Base-by-base conservation (phyloP, 1,140 invertebrate species). In the Saxidomus purpurata region DNA sequence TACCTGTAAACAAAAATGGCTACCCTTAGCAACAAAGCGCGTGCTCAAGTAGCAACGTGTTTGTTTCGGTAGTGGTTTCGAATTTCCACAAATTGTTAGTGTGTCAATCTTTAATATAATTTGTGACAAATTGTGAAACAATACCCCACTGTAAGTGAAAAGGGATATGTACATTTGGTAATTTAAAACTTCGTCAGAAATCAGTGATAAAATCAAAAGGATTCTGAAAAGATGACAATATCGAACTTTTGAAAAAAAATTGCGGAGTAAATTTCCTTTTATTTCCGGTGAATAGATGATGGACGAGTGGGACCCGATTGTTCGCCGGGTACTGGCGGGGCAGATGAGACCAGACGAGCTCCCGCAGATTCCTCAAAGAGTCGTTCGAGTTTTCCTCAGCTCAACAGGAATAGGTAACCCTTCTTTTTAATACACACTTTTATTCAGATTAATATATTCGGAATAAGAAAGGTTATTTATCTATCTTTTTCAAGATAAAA, bases 311-410 rank as follows among this genome's bases (percentile, higher is more conserved):
- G 84, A 86, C 22, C 83, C 83, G 38, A 86, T 82, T 3, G 83
- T 87, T 43, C 63, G 55, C 55, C 79, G 89, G 55, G 85, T 92
- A 19, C 55, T 94, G 31, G 87, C 90, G 0, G 93, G 93, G 59
- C 89, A 87, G 15, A 49, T 93, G 49, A 40, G 67, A 49, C 74
- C 59, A n/a, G 90, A 93, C 6, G 92, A 92, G 19, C 91, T 93
- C 19, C 92, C 93, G 15, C 77, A 90, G 25, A 91, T 92, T 17
- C 90, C 91, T n/a, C 76, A 90, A 25, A 89, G 83, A 61, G 79
- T 91, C 8, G 90, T 94, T 9, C 81, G 91, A 76, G 90, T 93
- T 3, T 94, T 90, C 49, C 83, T 94, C 4, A 91, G 91, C 52
- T 93, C 91, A 0, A 87, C 90, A 17, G 91, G 89, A 47, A 81